phyloP scores from a whole-genome alignment of 2,113 vertebrate species.

The Andinoacara biseriatus region DNA sequence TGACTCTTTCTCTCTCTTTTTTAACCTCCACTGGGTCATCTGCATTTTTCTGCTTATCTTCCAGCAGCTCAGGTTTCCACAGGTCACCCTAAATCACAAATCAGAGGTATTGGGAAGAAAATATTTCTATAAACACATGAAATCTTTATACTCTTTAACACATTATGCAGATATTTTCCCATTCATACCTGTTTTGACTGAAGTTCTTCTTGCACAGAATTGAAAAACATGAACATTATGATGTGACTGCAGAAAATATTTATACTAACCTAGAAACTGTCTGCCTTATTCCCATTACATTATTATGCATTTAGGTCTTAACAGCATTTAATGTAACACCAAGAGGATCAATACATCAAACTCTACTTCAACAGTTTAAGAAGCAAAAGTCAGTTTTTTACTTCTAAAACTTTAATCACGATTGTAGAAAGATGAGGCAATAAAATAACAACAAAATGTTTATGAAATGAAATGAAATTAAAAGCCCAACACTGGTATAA shows the following conservation, averaged over 20 bases:
- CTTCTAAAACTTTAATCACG: slow-evolving; percentile 58
- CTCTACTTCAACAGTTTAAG: neutral
- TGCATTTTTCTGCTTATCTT: slow-evolving; percentile 39
- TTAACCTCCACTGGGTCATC: slow-evolving; percentile 43
- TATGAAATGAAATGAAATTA: slow-evolving; percentile 23
- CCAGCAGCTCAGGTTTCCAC: slow-evolving; percentile 39
- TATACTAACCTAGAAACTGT: too few relatives aligned
- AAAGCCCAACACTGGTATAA: slow-evolving; percentile 7
- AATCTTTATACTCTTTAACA: neutral
- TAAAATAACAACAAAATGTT: slow-evolving; percentile 12
- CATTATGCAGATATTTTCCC: neutral
- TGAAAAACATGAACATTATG: neutral
- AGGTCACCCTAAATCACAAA: slow-evolving; percentile 58
- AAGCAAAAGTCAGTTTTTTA: neutral
- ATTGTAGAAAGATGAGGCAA: slow-evolving; percentile 50
- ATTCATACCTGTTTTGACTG: neutral
- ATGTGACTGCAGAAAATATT: neutral
- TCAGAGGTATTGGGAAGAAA: slow-evolving; percentile 31
- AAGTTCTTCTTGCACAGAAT: neutral
- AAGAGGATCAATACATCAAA: neutral
- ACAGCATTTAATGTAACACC: neutral
- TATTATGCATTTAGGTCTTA: neutral
- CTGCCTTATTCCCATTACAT: too few relatives aligned
- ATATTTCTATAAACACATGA: slow-evolving; percentile 9
- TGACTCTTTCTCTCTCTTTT: slow-evolving; percentile 7